Evolutionary conservation across 2,888 invertebrate species (phyloP), one percentile per base, ranked within the genome.

Genomic region (Heteromyza rotundicornis): DNA sequence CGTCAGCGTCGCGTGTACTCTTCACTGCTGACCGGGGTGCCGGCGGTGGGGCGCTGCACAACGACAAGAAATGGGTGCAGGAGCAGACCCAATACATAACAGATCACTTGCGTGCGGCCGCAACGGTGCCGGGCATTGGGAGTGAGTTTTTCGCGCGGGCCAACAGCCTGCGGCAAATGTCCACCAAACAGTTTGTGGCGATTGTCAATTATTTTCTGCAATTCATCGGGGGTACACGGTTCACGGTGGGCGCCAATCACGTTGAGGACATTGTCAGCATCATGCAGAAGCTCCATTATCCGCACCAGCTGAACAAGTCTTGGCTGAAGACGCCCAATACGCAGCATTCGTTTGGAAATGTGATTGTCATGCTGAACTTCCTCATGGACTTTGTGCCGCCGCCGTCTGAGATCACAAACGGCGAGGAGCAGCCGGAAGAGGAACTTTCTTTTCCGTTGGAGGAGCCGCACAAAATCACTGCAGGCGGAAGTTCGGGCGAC

Each of bases 271-370:
- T 82, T 1, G 70, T 70, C 0, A 78, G 72, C 32, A 74, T 79
- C 5, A 64, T 83, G 22, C 72, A 75, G 14, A 76, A 79, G 62
- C 68, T 83, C 1, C 73, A 77, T 2, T 83, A 82, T 70, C 83
- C 83, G 0, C 72, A 78, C 64, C 74, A 73, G 2, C 16, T 40
- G 0, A 81, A 77, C 53, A 83, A 83, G 60, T 83, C 83, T 0
- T 82, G 81, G 76, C 63, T 83, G 7, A 79, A 81, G 67, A 82
- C 83, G 2, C 82, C 82, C 0, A 80, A 76, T 50, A 80, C 82
- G 0, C 78, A 79, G 19, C 80, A 81, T 57, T 79, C 82, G 0
- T 79, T 81, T 56, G 78, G 78, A 2, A 80, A 81, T 70, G 76
- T 80, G 0, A 73, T 83, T 10, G 68, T 79, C 14, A 57, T 83